These are phyloP conservation scores for Craniophora ligustri DNA, from an alignment of 2,888 invertebrate genomes.

Conservation along the genomic window DNA sequence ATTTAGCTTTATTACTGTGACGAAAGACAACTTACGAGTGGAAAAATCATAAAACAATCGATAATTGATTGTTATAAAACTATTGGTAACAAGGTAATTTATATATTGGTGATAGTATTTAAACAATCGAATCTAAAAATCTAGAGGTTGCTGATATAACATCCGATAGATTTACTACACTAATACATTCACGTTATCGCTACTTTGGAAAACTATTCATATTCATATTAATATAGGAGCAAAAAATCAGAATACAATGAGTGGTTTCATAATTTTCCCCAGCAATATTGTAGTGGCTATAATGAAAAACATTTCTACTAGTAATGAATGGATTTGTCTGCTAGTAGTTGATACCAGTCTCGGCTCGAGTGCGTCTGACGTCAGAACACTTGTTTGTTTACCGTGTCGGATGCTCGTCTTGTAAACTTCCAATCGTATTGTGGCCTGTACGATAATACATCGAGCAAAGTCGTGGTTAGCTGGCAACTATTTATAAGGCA, in stretches of 20 bases:
- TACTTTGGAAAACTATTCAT: neutral
- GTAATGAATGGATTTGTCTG: constrained; percentile 40
- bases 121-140: constrained; percentile 10
- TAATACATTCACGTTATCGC: neutral
- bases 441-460: constrained; percentile 66
- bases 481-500: constrained; percentile 38
- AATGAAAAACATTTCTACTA: constrained; percentile 25
- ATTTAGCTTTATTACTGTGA: constrained; percentile 17
- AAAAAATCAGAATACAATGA: neutral
- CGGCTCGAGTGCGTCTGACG: constrained; percentile 69
- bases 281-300: neutral
- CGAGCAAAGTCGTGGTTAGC: constrained; percentile 40
- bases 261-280: constrained; percentile 1
- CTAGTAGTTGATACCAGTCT: constrained; percentile 31
- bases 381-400: constrained; percentile 79
- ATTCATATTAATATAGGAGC: neutral
- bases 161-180: neutral
- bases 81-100: constrained; percentile 23
- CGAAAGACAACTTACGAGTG: constrained; percentile 10
- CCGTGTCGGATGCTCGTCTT: constrained; percentile 75
- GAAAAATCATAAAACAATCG: constrained; percentile 11
- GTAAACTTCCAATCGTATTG: constrained; percentile 83
- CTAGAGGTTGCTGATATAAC: constrained; percentile 3
- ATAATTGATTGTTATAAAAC: constrained; percentile 29
- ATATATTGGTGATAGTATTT: constrained; percentile 28